Evolutionary conservation across 2,888 invertebrate species (phyloP), one percentile per base, ranked within the genome.

Genomic region (Cylindroiulus punctatus): DNA sequence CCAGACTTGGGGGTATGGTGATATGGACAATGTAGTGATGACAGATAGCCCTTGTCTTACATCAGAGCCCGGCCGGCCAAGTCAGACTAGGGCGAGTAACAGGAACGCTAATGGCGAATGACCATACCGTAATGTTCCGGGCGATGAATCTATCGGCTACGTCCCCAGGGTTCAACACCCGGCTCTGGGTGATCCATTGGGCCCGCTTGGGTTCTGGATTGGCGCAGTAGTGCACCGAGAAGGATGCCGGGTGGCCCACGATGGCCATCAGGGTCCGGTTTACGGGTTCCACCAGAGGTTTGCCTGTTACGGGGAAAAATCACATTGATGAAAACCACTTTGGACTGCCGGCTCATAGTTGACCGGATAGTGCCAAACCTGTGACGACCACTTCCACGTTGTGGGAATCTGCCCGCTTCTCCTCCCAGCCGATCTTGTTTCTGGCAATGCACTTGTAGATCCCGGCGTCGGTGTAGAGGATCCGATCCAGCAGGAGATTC

Each of bases 401-500:
- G 87, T 90, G 90, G n/a, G 87, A 85, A 65, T 89, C 89, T 81
- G 90, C 90, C 86, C 89, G 91, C 88, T 93, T 92, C 85, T 89
- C 89, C 81, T 89, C 89, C 44, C 89, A 87, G 22, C 89, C 89
- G 36, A 89, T 87, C 88, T 92, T 91, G 88, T 92, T 93, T 10
- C 93, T 93, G 12, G 93, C 93, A 82, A 94, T 94, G 91, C 95
- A 95, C 88, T 94, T 93, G 90, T 95, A 95, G 89, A 94, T 94
- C 26, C 95, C 95, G 44, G 94, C 95, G 90, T 95, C 95, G 90
- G 95, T 95, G 90, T 95, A 95, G 87, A 95, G 92, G 87, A 95
- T 94, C 89, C 94, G 93, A 89, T 94, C 94, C 57, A 95, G 91
- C 52, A 93, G 92, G 88, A 95, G 92, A 88, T 94, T 93, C 22